Conservation (phyloP, 2,888 invertebrate genomes). For the Mimas tiliae region DNA sequence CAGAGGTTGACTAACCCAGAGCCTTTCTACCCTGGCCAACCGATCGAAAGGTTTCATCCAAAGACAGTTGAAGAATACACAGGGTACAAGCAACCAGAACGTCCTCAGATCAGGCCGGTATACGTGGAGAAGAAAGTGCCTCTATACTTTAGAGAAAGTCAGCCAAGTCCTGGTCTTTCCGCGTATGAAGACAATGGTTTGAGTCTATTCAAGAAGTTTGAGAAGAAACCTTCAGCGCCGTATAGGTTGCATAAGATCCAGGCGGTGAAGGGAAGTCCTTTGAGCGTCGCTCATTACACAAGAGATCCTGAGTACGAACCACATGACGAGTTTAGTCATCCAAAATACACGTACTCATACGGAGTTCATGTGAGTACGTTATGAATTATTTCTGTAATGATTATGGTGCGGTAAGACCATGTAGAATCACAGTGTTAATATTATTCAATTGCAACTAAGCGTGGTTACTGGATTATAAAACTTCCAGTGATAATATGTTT, state of each 20-base stretch:
- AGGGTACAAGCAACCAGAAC: constrained; percentile 37
- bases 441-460: too few species aligned
- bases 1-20: constrained; percentile 41
- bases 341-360: constrained; percentile 65
- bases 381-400: background rate
- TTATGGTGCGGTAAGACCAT: background rate
- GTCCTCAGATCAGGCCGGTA: constrained; percentile 24
- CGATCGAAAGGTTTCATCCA: constrained; percentile 40
- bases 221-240: constrained; percentile 37
- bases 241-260: constrained; percentile 50
- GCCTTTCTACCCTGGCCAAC: constrained; percentile 21
- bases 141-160: constrained; percentile 23
- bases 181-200: constrained; percentile 24
- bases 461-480: too few species aligned
- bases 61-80: constrained; percentile 55
- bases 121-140: constrained; percentile 27
- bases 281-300: constrained; percentile 53
- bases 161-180: background rate
- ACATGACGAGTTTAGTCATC: constrained; percentile 50
- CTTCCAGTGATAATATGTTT: too few species aligned
- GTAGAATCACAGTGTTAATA: too few species aligned
- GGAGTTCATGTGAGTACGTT: constrained; percentile 72
- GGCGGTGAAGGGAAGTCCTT: constrained; percentile 46
- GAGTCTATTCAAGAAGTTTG: constrained; percentile 11
- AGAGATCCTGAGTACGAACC: constrained; percentile 38